phyloP scores from a whole-genome alignment of 2,113 vertebrate species.

The Cinclus cinclus region DNA sequence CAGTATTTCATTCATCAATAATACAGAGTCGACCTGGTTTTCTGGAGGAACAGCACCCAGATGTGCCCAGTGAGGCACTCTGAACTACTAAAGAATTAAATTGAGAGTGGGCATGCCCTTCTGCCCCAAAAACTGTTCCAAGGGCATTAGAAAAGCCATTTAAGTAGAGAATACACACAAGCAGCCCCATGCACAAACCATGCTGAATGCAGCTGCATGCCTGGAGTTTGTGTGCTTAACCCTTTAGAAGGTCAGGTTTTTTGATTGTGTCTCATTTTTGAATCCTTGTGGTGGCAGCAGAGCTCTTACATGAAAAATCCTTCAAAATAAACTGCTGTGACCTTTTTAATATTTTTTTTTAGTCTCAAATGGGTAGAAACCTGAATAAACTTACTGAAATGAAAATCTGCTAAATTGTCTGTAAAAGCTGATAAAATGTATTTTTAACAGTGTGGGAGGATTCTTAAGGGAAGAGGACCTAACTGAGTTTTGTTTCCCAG shows the following conservation, averaged over 20 bases:
- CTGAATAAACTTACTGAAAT: not conserved
- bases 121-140: not conserved
- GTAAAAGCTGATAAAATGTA: not conserved
- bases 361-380: not conserved
- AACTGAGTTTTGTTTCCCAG: not conserved
- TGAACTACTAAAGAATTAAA: not conserved
- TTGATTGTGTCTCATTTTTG: not conserved
- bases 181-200: not conserved
- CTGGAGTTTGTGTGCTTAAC: not conserved
- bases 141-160: not conserved
- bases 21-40: not conserved
- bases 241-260: not conserved
- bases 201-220: not conserved
- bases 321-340: not conserved
- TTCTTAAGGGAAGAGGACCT: not conserved
- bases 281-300: conserved; percentile 46
- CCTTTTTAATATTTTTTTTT: not conserved
- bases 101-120: not conserved
- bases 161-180: too few relatives aligned
- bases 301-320: not conserved
- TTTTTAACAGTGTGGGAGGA: not conserved
- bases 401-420: not conserved
- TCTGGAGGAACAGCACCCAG: not conserved
- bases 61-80: not conserved
- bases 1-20: not conserved